A percentile compares a stretch with the other conserved stretches of the same genome.
These are phyloP conservation scores for Tetragonula clypearis DNA, from an alignment of 1,140 invertebrate species.

Conservation along the genomic window DNA sequence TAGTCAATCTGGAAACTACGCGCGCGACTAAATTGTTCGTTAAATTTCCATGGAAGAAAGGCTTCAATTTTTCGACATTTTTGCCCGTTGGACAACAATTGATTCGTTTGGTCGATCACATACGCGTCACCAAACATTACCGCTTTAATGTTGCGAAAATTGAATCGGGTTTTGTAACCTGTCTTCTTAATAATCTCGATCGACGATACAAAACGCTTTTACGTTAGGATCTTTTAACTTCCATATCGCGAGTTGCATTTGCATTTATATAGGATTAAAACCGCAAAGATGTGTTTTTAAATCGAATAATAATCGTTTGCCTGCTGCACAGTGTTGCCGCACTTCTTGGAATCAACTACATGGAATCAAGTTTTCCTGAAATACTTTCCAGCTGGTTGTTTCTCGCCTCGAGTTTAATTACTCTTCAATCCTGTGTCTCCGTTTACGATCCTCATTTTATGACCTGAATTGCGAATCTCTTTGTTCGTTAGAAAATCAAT, in stretches of 20 bases:
- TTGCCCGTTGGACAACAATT: neutral
- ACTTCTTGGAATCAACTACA: too few species aligned
- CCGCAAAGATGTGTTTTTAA: slow-evolving; percentile 44
- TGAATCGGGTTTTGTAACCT: neutral
- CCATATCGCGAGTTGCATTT: slow-evolving; percentile 32
- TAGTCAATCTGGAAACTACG: neutral
- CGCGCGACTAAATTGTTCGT: neutral
- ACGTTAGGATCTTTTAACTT: slow-evolving; percentile 52
- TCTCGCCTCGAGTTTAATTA: neutral
- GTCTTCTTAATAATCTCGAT: slow-evolving; percentile 18
- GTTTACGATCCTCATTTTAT: neutral
- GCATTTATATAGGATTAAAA: slow-evolving; percentile 52
- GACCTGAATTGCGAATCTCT: neutral
- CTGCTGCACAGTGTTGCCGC: too few species aligned
- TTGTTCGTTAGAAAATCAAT: neutral
- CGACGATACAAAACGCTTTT: neutral
- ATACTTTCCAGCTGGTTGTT: neutral
- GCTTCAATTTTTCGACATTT: neutral
- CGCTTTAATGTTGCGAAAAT: slow-evolving; percentile 17
- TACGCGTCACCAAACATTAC: neutral
- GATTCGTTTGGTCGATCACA: slow-evolving; percentile 1
- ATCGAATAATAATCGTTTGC: slow-evolving; percentile 34
- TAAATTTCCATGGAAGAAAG: neutral
- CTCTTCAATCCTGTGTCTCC: neutral
- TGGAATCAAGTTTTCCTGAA: neutral